Base-by-base conservation (phyloP, 1,140 invertebrate species). In the Philopotamus ludificatus region DNA sequence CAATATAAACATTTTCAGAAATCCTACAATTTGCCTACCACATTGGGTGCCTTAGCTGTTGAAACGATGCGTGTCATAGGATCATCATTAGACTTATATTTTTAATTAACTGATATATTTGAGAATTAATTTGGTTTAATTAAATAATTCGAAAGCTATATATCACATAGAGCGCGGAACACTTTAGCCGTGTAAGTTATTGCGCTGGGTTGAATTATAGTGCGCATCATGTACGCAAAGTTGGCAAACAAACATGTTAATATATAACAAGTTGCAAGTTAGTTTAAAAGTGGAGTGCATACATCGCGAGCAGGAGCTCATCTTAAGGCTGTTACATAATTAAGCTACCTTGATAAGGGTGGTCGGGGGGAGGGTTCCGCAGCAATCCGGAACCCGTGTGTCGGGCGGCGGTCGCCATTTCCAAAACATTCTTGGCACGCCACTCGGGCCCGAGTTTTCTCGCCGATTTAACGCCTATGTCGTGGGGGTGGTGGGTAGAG, bases 381-480 rank as follows among this genome's bases (percentile, higher is more conserved):
- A 34, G 28, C 4, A 34, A 34, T 22, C 57, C 57, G 57, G 57
- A 60, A 60, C n/a, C 21, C 22, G 51, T 63, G 59, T 61, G 59
- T 61, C 57, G 39, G 41, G 23, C 41, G 20, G 59, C 39, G 59
- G 59, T 62, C 22, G 3, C 58, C 47, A 23, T 39, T 61, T 51
- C 61, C 50, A 61, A 39, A 62, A 62, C 67, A 68, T 68, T 68
- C 67, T 68, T 68, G 67, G 67, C 67, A 65, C 34, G 61, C 62
- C 21, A 44, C 39, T 54, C 61, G 47, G 22, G 58, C 20, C 67
- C 59, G 63, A 69, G 67, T 69, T 69, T 68, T 65, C 51, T 65
- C 67, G 61, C 57, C 51, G 57, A 69, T 66, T 69, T 69, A 69
- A 58, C 67, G 67, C 67, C 67, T 58, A 41, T 66, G 57, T 54